These are phyloP conservation scores for Lophotriccus pileatus DNA, from an alignment of 2,797 vertebrate species.

Conservation along the genomic window DNA sequence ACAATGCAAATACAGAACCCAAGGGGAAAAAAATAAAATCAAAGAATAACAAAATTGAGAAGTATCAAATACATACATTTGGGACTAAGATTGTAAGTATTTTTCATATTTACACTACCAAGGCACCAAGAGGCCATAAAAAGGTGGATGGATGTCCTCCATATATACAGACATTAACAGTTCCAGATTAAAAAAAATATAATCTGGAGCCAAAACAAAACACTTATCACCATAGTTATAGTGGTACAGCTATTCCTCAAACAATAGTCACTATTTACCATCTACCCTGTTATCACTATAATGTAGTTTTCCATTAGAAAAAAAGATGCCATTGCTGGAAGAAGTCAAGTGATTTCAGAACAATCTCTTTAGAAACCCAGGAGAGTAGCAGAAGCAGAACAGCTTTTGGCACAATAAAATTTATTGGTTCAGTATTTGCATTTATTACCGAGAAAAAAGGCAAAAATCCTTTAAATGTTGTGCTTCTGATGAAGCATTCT, in stretches of 20 bases:
- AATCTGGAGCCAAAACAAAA: background rate
- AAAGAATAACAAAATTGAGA: background rate
- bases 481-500: background rate
- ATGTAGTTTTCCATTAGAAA: background rate
- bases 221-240: background rate
- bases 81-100: background rate
- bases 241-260: background rate
- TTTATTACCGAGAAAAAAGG: background rate
- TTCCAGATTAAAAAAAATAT: background rate
- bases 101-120: background rate
- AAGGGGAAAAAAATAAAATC: background rate
- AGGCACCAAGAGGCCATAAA: background rate
- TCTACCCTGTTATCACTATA: background rate
- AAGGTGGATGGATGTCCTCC: background rate
- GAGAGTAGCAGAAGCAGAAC: background rate
- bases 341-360: background rate
- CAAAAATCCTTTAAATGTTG: background rate
- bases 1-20: background rate
- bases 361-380: background rate
- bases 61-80: background rate
- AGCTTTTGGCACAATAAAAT: background rate
- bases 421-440: background rate
- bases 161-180: background rate
- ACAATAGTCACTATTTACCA: background rate
- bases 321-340: background rate